These are phyloP conservation scores for Netelia virgata DNA, from an alignment of 2,888 invertebrate species.

Conservation along the genomic window DNA sequence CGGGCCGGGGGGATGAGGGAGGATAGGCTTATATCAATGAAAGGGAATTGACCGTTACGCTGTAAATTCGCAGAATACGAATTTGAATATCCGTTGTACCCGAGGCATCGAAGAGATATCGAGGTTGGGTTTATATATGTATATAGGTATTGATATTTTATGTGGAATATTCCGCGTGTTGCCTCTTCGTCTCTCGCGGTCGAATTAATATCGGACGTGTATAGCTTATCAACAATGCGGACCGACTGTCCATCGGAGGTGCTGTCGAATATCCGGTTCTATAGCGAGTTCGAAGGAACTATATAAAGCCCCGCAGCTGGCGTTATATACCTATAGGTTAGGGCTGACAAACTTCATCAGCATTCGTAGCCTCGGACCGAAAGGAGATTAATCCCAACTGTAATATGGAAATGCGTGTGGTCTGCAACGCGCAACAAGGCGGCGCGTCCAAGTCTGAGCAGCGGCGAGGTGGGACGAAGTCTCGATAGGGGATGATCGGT, in stretches of 20 bases:
- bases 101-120: background rate
- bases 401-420: slow-evolving; percentile 81
- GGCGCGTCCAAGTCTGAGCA: slow-evolving; percentile 2
- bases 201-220: slow-evolving; percentile 53
- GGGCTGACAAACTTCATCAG: slow-evolving; percentile 78
- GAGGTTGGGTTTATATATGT: background rate
- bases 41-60: slow-evolving; percentile 2
- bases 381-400: slow-evolving; percentile 80
- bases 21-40: background rate
- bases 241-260: slow-evolving; percentile 44
- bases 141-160: no score
- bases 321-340: no score
- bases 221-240: slow-evolving; percentile 61
- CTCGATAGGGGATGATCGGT: slow-evolving; percentile 65
- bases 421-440: slow-evolving; percentile 52
- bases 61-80: slow-evolving; percentile 8
- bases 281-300: no score
- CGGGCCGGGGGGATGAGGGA: no score
- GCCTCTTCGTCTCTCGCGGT: background rate
- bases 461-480: slow-evolving; percentile 61
- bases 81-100: slow-evolving; percentile 43
- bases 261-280: slow-evolving; percentile 4
- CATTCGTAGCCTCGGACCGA: slow-evolving; percentile 70
- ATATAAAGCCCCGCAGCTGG: slow-evolving; percentile 11
- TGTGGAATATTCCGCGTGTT: no score